phyloP scores from a whole-genome alignment of 2,797 vertebrate species.

The Gambelia wislizenii region DNA sequence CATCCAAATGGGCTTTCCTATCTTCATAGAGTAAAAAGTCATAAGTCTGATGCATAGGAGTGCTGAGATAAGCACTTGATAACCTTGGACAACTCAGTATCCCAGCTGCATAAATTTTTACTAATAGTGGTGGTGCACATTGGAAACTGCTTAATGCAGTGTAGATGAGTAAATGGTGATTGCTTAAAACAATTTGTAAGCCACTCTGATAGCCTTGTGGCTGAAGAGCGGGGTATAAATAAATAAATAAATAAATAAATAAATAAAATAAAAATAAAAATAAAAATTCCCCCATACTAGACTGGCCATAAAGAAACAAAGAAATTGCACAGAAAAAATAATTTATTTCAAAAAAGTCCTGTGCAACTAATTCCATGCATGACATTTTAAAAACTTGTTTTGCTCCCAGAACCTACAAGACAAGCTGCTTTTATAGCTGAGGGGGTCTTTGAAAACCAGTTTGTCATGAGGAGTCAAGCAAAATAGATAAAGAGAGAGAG shows the following conservation, averaged over 20 bases:
- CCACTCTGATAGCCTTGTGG: too few relatives aligned
- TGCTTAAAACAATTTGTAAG: too few relatives aligned
- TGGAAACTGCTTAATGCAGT: too few relatives aligned
- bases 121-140: not conserved
- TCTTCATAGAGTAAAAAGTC: not conserved
- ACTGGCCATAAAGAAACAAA: not conserved
- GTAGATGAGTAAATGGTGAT: too few relatives aligned
- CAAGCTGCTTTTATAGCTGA: not conserved
- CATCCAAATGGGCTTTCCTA: constrained; percentile 29
- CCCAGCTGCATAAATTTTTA: not conserved
- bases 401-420: not conserved
- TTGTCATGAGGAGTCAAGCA: not conserved
- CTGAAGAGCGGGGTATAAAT: too few relatives aligned
- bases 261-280: too few relatives aligned
- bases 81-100: constrained; percentile 6
- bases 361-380: not conserved
- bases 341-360: not conserved
- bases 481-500: too few relatives aligned
- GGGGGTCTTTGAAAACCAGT: not conserved
- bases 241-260: too few relatives aligned
- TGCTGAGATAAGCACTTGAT: not conserved
- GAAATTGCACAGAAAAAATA: not conserved
- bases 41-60: not conserved
- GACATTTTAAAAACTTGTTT: not conserved
- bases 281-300: not conserved